Base-by-base conservation (phyloP, 2,113 vertebrate genomes). In the Tupaia tana region DNA sequence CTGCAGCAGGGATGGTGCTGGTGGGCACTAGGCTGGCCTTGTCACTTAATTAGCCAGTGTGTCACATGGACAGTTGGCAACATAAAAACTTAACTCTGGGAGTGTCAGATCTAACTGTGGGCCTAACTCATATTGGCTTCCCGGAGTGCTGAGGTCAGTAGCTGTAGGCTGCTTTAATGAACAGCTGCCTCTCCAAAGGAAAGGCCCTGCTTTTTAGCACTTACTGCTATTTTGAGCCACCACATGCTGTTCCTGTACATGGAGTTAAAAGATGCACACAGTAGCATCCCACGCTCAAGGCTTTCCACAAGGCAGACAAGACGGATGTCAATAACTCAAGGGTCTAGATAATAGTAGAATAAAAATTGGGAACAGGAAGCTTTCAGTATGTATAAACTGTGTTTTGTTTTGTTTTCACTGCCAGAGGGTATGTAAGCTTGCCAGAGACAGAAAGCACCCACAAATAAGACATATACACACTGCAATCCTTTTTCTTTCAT, bases 1-100 rank as follows among this genome's bases (percentile, higher is more conserved):
- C 9, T 1, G 22, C 6, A 25, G 18, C 2, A 4, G 13, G 7
- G 1, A 11, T 0, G 11, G 18, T 2, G 1, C 4, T 18, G 2
- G 6, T 15, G 14, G 77, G 27, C 13, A 2, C 3, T 0, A 24
- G 31, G 63, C 25, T 52, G 71, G 25, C 4, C 7, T 77, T 8
- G 4, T 3, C 31, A 15, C 10, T 25, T 5, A 25, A 34, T 12
- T 67, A 31, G 24, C 71, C 34, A 6, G 14, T 2, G 27, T 2
- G 6, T 7, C 58, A 71, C 31, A 6, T 7, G 16, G 86, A 7
- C 1, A 12, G 56, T 25, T 11, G 20, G 12, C 4, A 24, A 19
- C 31, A 43, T 16, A 31, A n/a, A 20, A n/a, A 43, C 8, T 9
- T 13, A 22, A 22, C 18, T 90, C 29, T 27, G 64, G 56, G 88